Conservation (phyloP, 2,113 vertebrate species). For the Corvus cornix region DNA sequence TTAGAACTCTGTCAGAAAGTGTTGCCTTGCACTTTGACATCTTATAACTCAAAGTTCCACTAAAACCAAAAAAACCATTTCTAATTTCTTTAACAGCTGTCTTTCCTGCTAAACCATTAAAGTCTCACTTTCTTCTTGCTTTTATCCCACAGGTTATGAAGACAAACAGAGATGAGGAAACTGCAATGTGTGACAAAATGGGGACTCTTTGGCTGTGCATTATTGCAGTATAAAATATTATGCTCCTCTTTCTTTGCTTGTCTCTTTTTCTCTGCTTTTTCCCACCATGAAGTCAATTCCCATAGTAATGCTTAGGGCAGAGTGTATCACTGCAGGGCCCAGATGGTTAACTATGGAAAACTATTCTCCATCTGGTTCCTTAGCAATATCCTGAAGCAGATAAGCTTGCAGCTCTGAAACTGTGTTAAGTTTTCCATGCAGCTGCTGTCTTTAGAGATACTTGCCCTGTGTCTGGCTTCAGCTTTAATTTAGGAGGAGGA, state of each 20-base stretch:
- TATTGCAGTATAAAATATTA: neutral
- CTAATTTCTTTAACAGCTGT: neutral
- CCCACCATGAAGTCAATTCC: constrained; percentile 10
- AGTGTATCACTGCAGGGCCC: neutral
- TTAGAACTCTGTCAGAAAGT: neutral
- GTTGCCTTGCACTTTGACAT: neutral
- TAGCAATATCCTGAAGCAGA: neutral
- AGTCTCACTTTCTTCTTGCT: neutral
- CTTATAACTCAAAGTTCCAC: neutral
- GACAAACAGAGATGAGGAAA: neutral
- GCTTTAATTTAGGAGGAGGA: neutral
- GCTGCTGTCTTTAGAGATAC: neutral
- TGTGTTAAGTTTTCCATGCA: neutral
- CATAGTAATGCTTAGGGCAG: neutral
- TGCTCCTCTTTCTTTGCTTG: neutral
- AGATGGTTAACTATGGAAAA: constrained; percentile 38
- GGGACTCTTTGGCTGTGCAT: neutral
- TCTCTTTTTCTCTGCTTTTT: neutral
- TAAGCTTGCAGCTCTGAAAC: neutral
- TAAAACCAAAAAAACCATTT: neutral
- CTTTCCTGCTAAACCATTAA: neutral
- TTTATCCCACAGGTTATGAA: neutral
- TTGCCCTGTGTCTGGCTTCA: neutral
- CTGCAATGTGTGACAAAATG: neutral
- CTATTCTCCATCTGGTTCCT: constrained; percentile 30